A percentile compares a stretch with the other conserved stretches of the same genome.
phyloP scores from a whole-genome alignment of 2,797 vertebrate species.

The Hephaestus fuliginosus region DNA sequence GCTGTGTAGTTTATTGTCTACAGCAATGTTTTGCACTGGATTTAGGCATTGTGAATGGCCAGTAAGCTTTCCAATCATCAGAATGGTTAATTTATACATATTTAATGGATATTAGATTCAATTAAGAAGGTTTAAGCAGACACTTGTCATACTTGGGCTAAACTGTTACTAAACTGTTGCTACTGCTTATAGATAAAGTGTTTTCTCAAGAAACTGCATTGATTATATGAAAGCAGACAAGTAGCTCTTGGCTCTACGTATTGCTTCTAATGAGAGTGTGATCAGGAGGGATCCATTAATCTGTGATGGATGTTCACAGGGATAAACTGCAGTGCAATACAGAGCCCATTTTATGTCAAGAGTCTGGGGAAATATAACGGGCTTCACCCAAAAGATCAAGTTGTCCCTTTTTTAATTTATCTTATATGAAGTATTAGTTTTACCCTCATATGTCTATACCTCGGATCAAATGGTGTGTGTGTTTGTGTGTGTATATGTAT shows the following conservation, averaged over 20 bases:
- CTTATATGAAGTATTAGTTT: conserved; percentile 67
- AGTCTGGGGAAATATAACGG: conserved; percentile 21
- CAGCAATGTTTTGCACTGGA: conserved; percentile 45
- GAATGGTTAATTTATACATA: conserved; percentile 57
- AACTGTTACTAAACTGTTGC: background rate
- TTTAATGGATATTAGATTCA: conserved; percentile 40
- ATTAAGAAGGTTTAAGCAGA: conserved; percentile 3
- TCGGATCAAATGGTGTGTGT: conserved; percentile 41
- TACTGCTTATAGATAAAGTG: background rate
- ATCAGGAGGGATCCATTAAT: background rate
- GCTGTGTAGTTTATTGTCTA: conserved; percentile 6
- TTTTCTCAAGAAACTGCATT: background rate
- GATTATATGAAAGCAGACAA: background rate
- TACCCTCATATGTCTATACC: conserved; percentile 45
- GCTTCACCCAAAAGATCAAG: background rate
- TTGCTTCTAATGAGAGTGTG: background rate
- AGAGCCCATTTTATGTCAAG: background rate
- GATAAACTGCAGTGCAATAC: background rate
- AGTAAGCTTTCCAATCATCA: conserved; percentile 22
- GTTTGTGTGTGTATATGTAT: background rate
- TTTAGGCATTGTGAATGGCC: conserved; percentile 28
- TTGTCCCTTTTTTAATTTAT: conserved; percentile 12
- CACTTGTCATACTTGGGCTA: background rate
- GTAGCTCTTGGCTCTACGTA: no score
- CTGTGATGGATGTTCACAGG: conserved; percentile 6